Evolutionary conservation across 2,888 invertebrate genomes (phyloP).

Genomic region (Ectropis crepuscularia): DNA sequence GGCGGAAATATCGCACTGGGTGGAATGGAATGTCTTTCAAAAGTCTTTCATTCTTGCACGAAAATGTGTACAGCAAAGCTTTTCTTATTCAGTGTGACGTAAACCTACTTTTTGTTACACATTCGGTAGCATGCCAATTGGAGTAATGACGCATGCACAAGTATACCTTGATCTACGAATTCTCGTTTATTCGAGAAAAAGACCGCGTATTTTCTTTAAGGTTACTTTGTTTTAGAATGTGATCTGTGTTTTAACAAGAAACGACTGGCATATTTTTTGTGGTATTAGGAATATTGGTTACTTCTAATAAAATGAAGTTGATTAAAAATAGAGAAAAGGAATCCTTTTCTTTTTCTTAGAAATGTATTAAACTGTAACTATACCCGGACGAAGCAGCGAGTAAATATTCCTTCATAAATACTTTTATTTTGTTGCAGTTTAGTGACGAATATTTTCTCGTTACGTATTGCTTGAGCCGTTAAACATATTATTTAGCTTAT

Average conservation of each 20-base stretch:
- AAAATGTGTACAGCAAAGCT: conserved; percentile 1
- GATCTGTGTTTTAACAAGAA: neutral
- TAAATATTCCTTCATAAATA: no score
- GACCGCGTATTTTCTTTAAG: conserved; percentile 2
- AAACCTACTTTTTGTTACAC: conserved; percentile 12
- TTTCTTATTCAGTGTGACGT: conserved; percentile 9
- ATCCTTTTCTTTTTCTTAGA: no score
- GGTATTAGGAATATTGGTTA: no score
- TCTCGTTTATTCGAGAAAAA: neutral
- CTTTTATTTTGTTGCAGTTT: no score
- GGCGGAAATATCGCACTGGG: conserved; percentile 20
- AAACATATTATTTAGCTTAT: neutral
- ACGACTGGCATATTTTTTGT: no score
- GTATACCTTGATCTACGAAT: conserved; percentile 2
- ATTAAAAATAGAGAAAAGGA: no score
- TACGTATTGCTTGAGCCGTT: neutral
- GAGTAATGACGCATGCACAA: conserved; percentile 14
- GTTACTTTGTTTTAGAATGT: neutral
- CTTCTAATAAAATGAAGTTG: no score
- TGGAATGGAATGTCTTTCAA: conserved; percentile 19
- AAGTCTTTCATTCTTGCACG: conserved; percentile 15
- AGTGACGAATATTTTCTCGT: no score
- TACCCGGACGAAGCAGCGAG: no score
- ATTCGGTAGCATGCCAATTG: conserved; percentile 12
- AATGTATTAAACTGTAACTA: no score